A percentile compares a stretch with the other conserved stretches of the same genome.
phyloP scores from a whole-genome alignment of 2,113 vertebrate species.

The Barbus barbus region DNA sequence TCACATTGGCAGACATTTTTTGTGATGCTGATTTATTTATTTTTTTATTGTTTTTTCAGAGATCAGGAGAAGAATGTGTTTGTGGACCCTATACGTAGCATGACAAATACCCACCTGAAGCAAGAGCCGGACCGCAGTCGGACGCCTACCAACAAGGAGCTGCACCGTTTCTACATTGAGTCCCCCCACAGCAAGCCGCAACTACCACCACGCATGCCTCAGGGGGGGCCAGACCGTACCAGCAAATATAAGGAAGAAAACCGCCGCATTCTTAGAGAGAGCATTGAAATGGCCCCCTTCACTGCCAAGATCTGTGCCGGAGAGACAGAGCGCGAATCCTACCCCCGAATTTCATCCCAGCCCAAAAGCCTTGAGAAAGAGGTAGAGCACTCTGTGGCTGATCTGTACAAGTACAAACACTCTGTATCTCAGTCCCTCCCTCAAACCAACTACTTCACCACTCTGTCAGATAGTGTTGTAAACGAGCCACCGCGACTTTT shows the following conservation, averaged over 20 bases:
- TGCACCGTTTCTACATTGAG: constrained; percentile 88
- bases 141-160: constrained; percentile 83
- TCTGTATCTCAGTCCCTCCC: constrained; percentile 79
- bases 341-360: constrained; percentile 77
- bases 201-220: constrained; percentile 69
- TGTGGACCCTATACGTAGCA: constrained; percentile 81
- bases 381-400: constrained; percentile 72
- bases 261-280: constrained; percentile 92
- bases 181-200: constrained; percentile 75
- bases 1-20: no score
- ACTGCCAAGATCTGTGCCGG: constrained; percentile 84
- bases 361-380: constrained; percentile 77
- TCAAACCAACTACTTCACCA: constrained; percentile 95
- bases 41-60: constrained; percentile 68
- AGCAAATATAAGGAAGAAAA: constrained; percentile 96
- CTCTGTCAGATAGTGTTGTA: constrained; percentile 92
- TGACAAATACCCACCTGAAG: constrained; percentile 80
- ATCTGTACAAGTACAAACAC: constrained; percentile 86
- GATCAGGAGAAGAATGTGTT: constrained; percentile 87
- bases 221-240: constrained; percentile 80
- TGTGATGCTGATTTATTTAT: no score
- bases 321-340: constrained; percentile 81
- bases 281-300: constrained; percentile 93
- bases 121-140: constrained; percentile 83
- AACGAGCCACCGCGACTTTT: constrained; percentile 93